Evolutionary conservation across 2,113 vertebrate species (phyloP), one percentile per base, ranked within the genome.

Genomic region (Myotis lucifugus): DNA sequence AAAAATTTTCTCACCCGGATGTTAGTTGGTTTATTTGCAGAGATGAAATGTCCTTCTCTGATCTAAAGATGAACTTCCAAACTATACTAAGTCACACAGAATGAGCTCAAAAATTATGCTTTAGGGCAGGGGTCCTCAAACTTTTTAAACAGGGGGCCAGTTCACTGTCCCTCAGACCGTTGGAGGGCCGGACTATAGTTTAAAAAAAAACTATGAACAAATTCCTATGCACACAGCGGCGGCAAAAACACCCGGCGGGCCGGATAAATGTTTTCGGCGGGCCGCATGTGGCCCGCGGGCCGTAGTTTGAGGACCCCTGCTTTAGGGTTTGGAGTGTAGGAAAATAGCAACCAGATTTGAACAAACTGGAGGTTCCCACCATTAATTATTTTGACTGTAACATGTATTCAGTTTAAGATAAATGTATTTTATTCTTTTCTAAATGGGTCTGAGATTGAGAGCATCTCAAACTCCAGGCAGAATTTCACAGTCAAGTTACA

Each of bases 401-500:
- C 9, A 81, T 89, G 90, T 19, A 83, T 40, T 78, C 94, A 88
- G 88, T 89, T 85, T 21, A 54, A 66, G 40, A 95, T 74, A 78
- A 69, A 29, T 66, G 25, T 27, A 2, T 93, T 91, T 94, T 27
- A 74, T 46, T 66, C 52, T 96, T 96, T 96, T 34, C 13, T 52
- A 94, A 96, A 95, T 93, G 81, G 4, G 77, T 97, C 88, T 97
- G 72, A 79, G 11, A 79, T 67, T 95, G 32, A 95, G 12, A 86
- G 50, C 84, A 97, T 92, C 84, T 82, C 25, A 93, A 86, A 95
- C 37, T 52, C 48, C 25, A 97, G 94, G 74, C 21, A 97, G 89
- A 91, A 91, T 93, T 95, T 95, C 81, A 90, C 0, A 19, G 95
- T 61, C 85, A 96, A 96, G 67, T 95, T 90, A 93, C 8, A 97